Conservation (phyloP, 2,113 vertebrate genomes). For the Melozone crissalis region DNA sequence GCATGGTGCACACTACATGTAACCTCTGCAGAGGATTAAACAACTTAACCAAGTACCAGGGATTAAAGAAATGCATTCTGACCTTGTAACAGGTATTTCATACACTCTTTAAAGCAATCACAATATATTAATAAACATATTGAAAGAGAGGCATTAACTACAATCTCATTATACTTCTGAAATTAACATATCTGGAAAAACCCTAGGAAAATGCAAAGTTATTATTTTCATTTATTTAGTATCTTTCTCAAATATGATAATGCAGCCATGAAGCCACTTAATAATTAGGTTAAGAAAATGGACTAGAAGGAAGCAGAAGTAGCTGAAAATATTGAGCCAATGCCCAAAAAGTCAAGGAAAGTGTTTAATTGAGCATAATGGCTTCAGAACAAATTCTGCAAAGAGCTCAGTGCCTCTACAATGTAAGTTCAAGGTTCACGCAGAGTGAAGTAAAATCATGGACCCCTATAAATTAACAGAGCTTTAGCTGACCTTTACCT, state of each 20-base stretch:
- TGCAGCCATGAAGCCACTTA: background rate
- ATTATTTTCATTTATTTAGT: background rate
- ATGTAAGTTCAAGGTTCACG: background rate
- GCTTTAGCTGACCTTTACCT: background rate
- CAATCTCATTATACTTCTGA: background rate
- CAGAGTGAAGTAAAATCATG: background rate
- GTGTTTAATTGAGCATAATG: background rate
- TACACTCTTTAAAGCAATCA: background rate
- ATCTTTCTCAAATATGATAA: background rate
- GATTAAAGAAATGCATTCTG: background rate
- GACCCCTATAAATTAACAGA: background rate
- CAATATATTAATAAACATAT: background rate
- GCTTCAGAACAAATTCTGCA: background rate
- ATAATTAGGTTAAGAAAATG: background rate
- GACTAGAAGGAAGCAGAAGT: background rate
- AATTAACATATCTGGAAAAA: conserved; percentile 5
- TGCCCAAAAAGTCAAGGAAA: background rate
- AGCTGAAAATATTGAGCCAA: background rate
- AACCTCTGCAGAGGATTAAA: background rate
- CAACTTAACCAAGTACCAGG: background rate
- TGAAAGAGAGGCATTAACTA: background rate
- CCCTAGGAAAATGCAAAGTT: background rate
- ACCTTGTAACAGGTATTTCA: background rate
- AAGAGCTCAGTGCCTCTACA: background rate
- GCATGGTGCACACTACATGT: background rate